phyloP scores from a whole-genome alignment of 1,140 invertebrate genomes.

The Agraylea sexmaculata region DNA sequence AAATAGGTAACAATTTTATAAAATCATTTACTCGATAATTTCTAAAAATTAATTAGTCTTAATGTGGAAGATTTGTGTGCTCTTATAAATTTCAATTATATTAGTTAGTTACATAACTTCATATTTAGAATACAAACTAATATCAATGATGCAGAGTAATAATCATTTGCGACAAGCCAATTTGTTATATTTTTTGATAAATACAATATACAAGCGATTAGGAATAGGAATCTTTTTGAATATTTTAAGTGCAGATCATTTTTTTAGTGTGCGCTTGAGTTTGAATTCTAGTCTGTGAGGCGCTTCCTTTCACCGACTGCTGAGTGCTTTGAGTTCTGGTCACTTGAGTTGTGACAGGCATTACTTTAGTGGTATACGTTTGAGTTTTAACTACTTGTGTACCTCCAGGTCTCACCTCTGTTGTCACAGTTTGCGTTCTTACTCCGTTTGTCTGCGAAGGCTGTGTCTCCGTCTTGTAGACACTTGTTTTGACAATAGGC shows the following conservation, averaged over 20 bases:
- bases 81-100: no score
- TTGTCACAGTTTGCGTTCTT: slow-evolving; percentile 2
- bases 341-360: slow-evolving; percentile 1
- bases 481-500: not conserved
- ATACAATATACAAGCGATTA: no score
- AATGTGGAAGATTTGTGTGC: no score
- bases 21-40: no score
- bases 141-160: no score
- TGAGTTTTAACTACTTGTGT: not conserved
- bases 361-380: slow-evolving; percentile 10
- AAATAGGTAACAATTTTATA: no score
- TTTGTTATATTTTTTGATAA: no score
- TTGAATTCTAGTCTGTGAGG: not conserved
- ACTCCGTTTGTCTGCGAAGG: slow-evolving; percentile 3
- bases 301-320: slow-evolving; percentile 5
- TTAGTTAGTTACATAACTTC: no score
- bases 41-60: no score
- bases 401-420: slow-evolving; percentile 3
- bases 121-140: no score
- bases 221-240: no score
- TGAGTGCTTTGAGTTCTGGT: slow-evolving; percentile 6
- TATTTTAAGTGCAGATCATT: slow-evolving; percentile 11
- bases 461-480: slow-evolving; percentile 7
- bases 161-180: no score
- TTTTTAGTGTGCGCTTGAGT: slow-evolving; percentile 6